phyloP scores from a whole-genome alignment of 2,888 invertebrate genomes.

The Agonopterix arenella region DNA sequence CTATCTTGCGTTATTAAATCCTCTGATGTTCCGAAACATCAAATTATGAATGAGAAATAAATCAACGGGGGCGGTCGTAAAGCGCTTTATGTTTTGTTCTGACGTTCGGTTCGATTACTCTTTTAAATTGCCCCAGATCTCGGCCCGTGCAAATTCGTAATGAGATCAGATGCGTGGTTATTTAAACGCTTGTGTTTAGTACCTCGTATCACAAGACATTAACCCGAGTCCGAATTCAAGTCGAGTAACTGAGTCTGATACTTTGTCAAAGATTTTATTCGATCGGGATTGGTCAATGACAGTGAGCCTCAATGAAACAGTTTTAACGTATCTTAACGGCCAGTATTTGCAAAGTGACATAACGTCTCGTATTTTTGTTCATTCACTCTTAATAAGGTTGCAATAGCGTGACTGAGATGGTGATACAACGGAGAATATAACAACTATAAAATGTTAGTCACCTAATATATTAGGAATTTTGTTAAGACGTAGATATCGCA shows the following conservation, averaged over 20 bases:
- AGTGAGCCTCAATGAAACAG: too few relatives aligned
- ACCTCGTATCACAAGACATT: too few relatives aligned
- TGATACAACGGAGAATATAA: not conserved
- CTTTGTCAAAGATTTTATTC: too few relatives aligned
- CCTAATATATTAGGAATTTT: slow-evolving; percentile 1
- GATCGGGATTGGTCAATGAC: too few relatives aligned
- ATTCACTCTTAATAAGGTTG: too few relatives aligned
- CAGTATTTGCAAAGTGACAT: too few relatives aligned
- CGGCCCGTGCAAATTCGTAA: slow-evolving; percentile 49
- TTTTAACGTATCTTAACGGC: too few relatives aligned
- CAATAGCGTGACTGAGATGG: too few relatives aligned
- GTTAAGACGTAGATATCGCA: slow-evolving; percentile 1
- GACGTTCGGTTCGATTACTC: slow-evolving; percentile 58
- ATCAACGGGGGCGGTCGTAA: slow-evolving; percentile 71
- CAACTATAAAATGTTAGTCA: not conserved
- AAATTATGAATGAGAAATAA: slow-evolving; percentile 75
- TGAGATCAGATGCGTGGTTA: slow-evolving; percentile 6
- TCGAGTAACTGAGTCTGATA: too few relatives aligned
- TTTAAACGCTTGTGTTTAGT: not conserved
- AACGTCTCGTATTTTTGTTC: too few relatives aligned
- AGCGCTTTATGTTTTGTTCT: slow-evolving; percentile 72
- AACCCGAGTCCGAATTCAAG: too few relatives aligned
- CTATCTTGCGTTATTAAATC: slow-evolving; percentile 72
- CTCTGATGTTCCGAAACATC: slow-evolving; percentile 71
- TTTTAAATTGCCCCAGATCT: slow-evolving; percentile 64